Percentiles rank a stretch among this genome's conserved stretches.
phyloP scores from a whole-genome alignment of 2,113 vertebrate genomes.

The Platichthys flesus region DNA sequence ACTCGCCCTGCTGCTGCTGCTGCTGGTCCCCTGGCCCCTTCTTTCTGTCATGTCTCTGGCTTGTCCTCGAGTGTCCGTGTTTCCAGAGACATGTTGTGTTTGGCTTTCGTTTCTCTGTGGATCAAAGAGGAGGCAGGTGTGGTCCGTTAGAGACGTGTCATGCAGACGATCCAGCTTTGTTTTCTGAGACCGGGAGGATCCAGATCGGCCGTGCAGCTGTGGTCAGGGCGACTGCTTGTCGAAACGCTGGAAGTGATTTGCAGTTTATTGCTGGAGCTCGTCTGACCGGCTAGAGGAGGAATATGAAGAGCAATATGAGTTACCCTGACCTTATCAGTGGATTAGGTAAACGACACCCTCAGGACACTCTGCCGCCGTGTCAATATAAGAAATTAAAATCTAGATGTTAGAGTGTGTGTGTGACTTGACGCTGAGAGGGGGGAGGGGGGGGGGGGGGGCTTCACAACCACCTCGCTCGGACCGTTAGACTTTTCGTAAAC shows the following conservation, averaged over 20 bases:
- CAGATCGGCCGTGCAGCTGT: constrained; percentile 33
- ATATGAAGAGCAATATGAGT: constrained; percentile 43
- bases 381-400: constrained; percentile 31
- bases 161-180: constrained; percentile 47
- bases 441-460: not conserved
- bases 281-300: constrained; percentile 45
- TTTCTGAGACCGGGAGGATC: constrained; percentile 41
- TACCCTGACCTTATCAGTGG: constrained; percentile 62
- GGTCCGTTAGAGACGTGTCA: constrained; percentile 49
- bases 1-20: constrained; percentile 23
- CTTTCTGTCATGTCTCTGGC: constrained; percentile 50
- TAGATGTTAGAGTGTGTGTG: constrained; percentile 30
- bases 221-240: constrained; percentile 42
- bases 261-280: constrained; percentile 44
- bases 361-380: constrained; percentile 45
- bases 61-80: constrained; percentile 19
- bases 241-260: constrained; percentile 64
- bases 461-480: not conserved
- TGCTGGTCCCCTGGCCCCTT: constrained; percentile 9
- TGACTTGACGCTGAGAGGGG: not conserved
- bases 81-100: constrained; percentile 30
- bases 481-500: not conserved
- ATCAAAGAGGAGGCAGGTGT: constrained; percentile 62
- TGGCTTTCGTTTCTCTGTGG: constrained; percentile 41
- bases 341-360: constrained; percentile 52